Percentiles rank a stretch among this genome's conserved stretches.
These are phyloP conservation scores for Rhinolophus ferrumequinum DNA, from an alignment of 2,113 vertebrate genomes.

Conservation along the genomic window DNA sequence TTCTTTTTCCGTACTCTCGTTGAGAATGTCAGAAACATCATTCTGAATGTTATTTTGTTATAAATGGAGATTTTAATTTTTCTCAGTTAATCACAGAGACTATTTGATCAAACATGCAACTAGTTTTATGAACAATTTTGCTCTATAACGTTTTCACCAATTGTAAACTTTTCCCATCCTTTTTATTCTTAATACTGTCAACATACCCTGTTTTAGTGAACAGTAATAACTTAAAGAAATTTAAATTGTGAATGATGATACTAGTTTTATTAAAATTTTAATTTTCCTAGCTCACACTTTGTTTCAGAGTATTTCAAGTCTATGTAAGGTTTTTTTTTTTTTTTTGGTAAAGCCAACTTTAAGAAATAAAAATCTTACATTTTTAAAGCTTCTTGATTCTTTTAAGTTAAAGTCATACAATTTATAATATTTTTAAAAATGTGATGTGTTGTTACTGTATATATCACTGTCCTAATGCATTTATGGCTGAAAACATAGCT, in stretches of 20 bases:
- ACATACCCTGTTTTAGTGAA: neutral
- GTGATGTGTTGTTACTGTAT: neutral
- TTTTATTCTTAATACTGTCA: conserved; percentile 17
- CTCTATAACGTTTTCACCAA: neutral
- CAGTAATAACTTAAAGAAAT: neutral
- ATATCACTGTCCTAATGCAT: neutral
- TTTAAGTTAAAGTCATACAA: neutral
- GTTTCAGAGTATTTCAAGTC: conserved; percentile 6
- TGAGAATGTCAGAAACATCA: neutral
- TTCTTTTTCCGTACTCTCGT: neutral
- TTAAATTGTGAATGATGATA: neutral
- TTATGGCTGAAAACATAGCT: neutral
- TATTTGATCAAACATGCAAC: conserved; percentile 1
- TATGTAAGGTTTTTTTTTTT: neutral
- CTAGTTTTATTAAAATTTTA: conserved; percentile 37
- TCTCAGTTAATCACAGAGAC: conserved; percentile 4
- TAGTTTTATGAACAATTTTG: conserved; percentile 22
- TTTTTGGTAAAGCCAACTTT: neutral
- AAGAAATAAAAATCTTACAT: conserved; percentile 19
- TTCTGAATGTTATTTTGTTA: conserved; percentile 14
- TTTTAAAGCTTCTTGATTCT: conserved; percentile 23
- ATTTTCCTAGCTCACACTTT: conserved; percentile 22
- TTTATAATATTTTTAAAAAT: neutral
- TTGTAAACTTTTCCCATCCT: neutral
- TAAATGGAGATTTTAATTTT: conserved; percentile 7